Evolutionary conservation across 1,140 invertebrate genomes (phyloP).

Genomic region (Papilio machaon): DNA sequence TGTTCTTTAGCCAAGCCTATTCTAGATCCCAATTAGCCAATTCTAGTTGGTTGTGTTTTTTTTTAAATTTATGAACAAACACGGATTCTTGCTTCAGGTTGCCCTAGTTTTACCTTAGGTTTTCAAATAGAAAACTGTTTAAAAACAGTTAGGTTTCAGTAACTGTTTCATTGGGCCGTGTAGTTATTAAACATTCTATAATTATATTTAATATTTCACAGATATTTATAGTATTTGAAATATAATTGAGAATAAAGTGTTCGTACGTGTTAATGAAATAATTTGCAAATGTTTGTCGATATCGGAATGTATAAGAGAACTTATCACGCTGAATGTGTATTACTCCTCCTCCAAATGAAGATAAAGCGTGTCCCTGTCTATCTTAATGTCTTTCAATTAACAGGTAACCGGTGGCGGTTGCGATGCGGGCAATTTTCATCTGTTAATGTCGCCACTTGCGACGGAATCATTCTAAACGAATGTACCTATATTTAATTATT

Average conservation of each 20-base stretch:
- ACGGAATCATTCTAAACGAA: conserved; percentile 14
- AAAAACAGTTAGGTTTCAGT: background rate
- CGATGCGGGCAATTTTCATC: conserved; percentile 32
- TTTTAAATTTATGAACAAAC: background rate
- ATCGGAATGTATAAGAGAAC: conserved; percentile 27
- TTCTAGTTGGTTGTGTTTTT: too few relatives aligned
- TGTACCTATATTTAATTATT: background rate
- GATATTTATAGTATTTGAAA: background rate
- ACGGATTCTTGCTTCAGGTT: background rate
- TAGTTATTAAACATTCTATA: background rate
- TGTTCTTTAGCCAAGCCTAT: too few relatives aligned
- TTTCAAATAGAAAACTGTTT: background rate
- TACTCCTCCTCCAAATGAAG: conserved; percentile 34
- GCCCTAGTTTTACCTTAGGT: background rate
- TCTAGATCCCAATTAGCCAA: too few relatives aligned
- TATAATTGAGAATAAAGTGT: conserved; percentile 3
- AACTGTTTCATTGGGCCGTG: background rate
- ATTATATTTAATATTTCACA: background rate
- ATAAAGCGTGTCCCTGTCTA: conserved; percentile 37
- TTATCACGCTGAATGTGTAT: conserved; percentile 33
- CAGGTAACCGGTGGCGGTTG: conserved; percentile 26
- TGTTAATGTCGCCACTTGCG: conserved; percentile 29
- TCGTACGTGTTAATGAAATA: conserved; percentile 22
- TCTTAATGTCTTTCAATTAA: conserved; percentile 40
- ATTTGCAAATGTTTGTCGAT: conserved; percentile 31